phyloP scores from a whole-genome alignment of 2,888 invertebrate genomes.

The Labia minor region DNA sequence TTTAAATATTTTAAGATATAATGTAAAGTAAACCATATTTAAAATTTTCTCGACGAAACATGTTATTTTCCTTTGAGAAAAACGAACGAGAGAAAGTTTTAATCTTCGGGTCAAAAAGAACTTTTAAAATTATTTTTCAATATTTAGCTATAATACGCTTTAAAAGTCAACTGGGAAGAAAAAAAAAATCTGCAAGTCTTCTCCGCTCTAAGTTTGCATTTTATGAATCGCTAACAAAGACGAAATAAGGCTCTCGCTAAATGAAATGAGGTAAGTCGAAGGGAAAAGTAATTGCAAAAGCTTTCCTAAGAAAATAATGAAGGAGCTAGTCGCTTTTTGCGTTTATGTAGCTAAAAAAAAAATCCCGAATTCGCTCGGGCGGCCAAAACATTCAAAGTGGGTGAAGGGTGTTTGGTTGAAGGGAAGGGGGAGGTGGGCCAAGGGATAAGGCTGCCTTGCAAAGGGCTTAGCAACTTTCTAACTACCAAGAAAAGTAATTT shows the following conservation, averaged over 20 bases:
- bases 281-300: constrained; percentile 13
- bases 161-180: constrained; percentile 16
- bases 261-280: not conserved
- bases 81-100: too few relatives aligned
- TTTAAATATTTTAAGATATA: too few relatives aligned
- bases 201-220: constrained; percentile 22
- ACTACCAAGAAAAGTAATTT: constrained; percentile 13
- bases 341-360: constrained; percentile 3
- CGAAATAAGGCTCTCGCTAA: constrained; percentile 13
- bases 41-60: too few relatives aligned
- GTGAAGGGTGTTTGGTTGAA: not conserved
- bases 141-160: too few relatives aligned
- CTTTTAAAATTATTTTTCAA: too few relatives aligned
- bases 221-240: constrained; percentile 25
- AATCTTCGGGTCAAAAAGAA: too few relatives aligned
- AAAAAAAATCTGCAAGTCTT: constrained; percentile 20
- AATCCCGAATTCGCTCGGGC: not conserved
- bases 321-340: constrained; percentile 13
- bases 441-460: not conserved
- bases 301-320: constrained; percentile 5
- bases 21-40: too few relatives aligned
- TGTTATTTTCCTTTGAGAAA: too few relatives aligned
- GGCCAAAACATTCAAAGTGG: not conserved
- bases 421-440: constrained; percentile 4
- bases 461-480: constrained; percentile 13